Conservation (phyloP, 2,113 vertebrate genomes). For the Psilopogon haemacephalus region DNA sequence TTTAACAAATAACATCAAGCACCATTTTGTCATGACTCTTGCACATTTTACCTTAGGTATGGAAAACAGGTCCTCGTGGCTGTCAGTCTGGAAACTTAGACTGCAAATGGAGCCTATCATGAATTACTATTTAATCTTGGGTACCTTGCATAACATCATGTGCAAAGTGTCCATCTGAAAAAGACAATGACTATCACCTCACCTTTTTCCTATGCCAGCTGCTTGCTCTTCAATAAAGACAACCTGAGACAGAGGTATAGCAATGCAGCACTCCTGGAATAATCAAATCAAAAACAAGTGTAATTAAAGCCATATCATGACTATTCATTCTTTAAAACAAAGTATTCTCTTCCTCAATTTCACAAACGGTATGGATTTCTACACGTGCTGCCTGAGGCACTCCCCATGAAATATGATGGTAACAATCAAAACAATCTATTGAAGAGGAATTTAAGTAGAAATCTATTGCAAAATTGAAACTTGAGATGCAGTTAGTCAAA, state of each 20-base stretch:
- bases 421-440: neutral
- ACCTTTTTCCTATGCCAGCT: slow-evolving; percentile 97
- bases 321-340: neutral
- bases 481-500: neutral
- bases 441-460: neutral
- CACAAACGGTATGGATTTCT: neutral
- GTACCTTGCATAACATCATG: neutral
- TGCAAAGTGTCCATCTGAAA: neutral
- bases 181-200: neutral
- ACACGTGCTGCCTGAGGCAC: neutral
- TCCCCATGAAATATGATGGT: neutral
- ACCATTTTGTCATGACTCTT: neutral
- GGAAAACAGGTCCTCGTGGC: neutral
- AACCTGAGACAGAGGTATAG: slow-evolving; percentile 88
- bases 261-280: slow-evolving; percentile 90
- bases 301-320: neutral
- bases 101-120: neutral
- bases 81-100: neutral
- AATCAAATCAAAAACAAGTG: neutral
- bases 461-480: neutral
- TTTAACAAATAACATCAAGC: neutral
- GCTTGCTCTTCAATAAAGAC: slow-evolving; percentile 95
- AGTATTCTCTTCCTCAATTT: neutral
- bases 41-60: neutral
- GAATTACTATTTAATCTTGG: neutral